Base-by-base conservation (phyloP, 2,888 invertebrate species). In the Odontocerum albicorne region DNA sequence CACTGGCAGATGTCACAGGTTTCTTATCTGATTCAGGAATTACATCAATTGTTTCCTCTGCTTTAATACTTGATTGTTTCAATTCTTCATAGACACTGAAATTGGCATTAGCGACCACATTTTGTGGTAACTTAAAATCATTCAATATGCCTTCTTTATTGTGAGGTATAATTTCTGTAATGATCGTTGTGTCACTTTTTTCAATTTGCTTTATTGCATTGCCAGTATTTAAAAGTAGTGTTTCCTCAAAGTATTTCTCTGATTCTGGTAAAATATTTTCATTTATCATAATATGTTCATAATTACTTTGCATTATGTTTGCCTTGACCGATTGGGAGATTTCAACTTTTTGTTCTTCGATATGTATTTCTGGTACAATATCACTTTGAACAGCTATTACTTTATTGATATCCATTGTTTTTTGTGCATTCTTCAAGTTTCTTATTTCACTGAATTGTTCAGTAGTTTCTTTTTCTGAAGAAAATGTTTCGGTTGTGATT, bases 401-500 rank as follows among this genome's bases (percentile, higher is more conserved):
- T 46, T 49, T 72, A 38, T 63, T 68, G 62, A 70, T 67, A 55
- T 63, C 59, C 47, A 64, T 66, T 3, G 36, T 31, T 52, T 55
- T 27, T n/a, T 21, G 21, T 1, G 59, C 61, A 16, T 17, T 44
- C 13, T 52, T 16, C 20, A 70, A 60, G 20, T 65, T 62, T 36
- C 40, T 22, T 7, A 38, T 12, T n/a, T 17, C 12, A 15, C 20
- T 17, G 22, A 35, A 56, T 7, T 50, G 16, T 15, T 55, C 52
- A 13, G 13, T 44, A 1, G 64, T 54, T 51, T 64, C 64, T 46
- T 65, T 65, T 67, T 77, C 75, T 12, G 72, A 62, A 10, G 65
- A 56, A 45, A 71, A 56, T 3, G 67, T 72, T 67, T 75, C 74
- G 46, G 63, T 66, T 8, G 69, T 74, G 15, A 66, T 71, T 10